These are phyloP conservation scores for Gymnocypris eckloni DNA, from an alignment of 2,797 vertebrate genomes.

Conservation along the genomic window DNA sequence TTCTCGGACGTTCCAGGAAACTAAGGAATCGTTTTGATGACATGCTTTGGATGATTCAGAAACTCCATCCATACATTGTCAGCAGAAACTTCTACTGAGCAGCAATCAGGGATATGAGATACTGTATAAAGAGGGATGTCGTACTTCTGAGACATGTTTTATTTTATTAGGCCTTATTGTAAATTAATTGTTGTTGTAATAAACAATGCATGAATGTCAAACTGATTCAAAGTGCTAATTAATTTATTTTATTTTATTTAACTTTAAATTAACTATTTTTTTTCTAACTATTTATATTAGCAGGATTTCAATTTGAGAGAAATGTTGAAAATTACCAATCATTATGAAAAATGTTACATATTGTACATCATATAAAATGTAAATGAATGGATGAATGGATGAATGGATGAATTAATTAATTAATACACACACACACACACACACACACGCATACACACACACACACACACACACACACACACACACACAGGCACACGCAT, in stretches of 20 bases:
- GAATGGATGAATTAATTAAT: no score
- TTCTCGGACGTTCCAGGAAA: slow-evolving; percentile 31
- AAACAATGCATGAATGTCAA: not conserved
- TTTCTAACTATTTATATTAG: not conserved
- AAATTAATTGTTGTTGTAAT: not conserved
- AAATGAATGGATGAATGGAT: no score
- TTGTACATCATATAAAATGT: not conserved
- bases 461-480: no score
- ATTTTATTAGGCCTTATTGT: not conserved
- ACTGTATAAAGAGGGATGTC: not conserved
- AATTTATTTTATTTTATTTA: no score
- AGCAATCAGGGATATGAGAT: not conserved
- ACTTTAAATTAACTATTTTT: no score
- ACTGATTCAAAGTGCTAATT: not conserved
- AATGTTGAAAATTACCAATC: not conserved
- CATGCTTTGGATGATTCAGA: slow-evolving; percentile 15
- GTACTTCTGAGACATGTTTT: not conserved
- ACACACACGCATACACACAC: no score
- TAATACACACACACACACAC: no score
- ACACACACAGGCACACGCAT: no score
- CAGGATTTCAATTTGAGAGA: not conserved
- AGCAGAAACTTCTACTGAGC: not conserved
- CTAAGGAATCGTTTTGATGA: not conserved
- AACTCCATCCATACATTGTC: slow-evolving; percentile 26
- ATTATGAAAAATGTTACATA: no score